Evolutionary conservation across 2,797 vertebrate species (phyloP).

Genomic region (Hoplostethus atlanticus): DNA sequence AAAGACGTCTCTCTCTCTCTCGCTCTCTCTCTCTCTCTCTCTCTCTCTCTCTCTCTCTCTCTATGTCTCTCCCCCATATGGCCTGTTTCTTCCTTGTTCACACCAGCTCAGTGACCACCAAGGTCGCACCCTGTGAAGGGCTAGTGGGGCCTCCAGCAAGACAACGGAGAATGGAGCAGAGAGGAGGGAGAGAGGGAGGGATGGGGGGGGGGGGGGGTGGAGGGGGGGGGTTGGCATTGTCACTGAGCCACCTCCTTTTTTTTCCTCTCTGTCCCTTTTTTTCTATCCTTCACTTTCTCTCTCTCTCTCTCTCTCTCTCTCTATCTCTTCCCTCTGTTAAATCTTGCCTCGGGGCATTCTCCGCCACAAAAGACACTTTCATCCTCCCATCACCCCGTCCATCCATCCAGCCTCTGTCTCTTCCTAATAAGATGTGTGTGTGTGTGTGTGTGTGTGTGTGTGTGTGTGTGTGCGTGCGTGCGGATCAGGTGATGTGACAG

Average conservation of each 20-base stretch:
- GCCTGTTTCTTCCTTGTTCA: conserved; percentile 55
- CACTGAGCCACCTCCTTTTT: conserved; percentile 64
- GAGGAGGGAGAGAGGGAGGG: conserved; percentile 23
- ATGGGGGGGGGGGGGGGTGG: not conserved
- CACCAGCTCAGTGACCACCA: conserved; percentile 68
- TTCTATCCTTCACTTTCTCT: conserved; percentile 14
- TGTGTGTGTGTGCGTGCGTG: not conserved
- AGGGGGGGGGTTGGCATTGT: conserved; percentile 61
- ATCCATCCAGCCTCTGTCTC: conserved; percentile 62
- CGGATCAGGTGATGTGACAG: conserved; percentile 62
- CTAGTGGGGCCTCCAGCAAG: conserved; percentile 67
- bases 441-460: conserved; percentile 16
- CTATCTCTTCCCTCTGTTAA: conserved; percentile 69
- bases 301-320: conserved; percentile 59
- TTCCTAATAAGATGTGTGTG: conserved; percentile 53
- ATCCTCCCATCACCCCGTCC: conserved; percentile 69
- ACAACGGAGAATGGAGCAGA: conserved; percentile 36
- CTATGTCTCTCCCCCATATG: conserved; percentile 67
- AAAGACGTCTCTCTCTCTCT: not conserved
- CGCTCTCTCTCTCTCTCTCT: conserved; percentile 45
- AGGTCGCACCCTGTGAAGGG: conserved; percentile 73
- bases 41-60: conserved; percentile 42
- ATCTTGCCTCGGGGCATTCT: conserved; percentile 74
- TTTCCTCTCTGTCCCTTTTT: conserved; percentile 13
- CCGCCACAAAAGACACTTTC: conserved; percentile 76